phyloP scores from a whole-genome alignment of 2,113 vertebrate genomes.

The Lycaon pictus region DNA sequence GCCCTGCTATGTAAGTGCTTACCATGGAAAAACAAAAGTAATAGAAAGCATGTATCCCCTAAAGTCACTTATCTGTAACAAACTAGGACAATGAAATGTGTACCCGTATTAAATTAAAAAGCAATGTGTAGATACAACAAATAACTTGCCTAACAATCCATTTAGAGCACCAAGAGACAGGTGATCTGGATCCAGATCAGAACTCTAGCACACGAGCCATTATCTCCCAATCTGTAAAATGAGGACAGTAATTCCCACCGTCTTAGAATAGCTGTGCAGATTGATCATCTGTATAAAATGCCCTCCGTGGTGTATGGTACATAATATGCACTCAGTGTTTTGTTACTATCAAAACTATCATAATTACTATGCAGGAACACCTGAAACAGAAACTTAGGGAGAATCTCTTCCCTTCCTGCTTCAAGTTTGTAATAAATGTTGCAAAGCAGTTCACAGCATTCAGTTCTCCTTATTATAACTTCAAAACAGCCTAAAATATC shows the following conservation, averaged over 20 bases:
- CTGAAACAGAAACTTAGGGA: background rate
- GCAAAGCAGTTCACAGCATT: background rate
- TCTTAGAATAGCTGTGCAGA: background rate
- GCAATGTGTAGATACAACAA: background rate
- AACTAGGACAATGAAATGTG: background rate
- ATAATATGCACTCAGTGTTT: background rate
- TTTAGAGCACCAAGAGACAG: background rate
- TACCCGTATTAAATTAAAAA: background rate
- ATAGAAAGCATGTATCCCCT: background rate
- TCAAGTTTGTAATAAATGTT: slow-evolving; percentile 50
- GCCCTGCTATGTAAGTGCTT: background rate
- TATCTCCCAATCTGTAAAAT: background rate
- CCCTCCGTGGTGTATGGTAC: background rate
- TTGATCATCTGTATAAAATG: background rate
- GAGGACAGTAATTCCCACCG: background rate
- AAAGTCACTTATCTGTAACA: background rate
- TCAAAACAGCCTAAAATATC: background rate
- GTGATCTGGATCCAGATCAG: background rate
- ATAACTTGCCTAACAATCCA: background rate
- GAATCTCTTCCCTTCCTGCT: background rate
- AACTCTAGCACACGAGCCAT: background rate
- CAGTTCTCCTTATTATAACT: background rate
- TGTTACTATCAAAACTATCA: background rate
- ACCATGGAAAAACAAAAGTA: background rate
- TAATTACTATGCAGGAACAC: background rate